A percentile compares a stretch with the other conserved stretches of the same genome.
Evolutionary conservation across 2,888 invertebrate species (phyloP).

Genomic region (Lithophane leautieri): DNA sequence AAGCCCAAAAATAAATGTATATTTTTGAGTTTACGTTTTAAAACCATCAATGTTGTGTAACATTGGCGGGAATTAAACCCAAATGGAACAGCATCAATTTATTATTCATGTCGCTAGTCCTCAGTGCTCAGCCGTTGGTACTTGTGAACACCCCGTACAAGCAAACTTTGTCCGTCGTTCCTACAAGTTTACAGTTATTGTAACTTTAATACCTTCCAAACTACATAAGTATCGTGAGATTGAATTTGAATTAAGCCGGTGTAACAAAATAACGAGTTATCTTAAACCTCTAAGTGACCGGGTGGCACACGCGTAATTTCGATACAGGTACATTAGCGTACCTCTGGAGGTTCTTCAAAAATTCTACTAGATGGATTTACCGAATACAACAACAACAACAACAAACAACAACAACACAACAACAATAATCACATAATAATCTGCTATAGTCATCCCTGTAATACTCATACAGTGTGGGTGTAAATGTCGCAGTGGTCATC

Average conservation of each 20-base stretch:
- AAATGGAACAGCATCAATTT: constrained; percentile 22
- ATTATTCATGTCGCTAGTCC: constrained; percentile 37
- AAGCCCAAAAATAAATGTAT: constrained; percentile 2
- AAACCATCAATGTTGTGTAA: background rate
- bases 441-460: background rate
- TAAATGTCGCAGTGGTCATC: constrained; percentile 2
- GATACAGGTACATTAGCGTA: too few species aligned
- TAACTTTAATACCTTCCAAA: background rate
- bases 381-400: too few species aligned
- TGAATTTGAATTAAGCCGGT: background rate
- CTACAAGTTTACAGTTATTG: constrained; percentile 17
- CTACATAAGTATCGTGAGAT: constrained; percentile 3
- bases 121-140: constrained; percentile 7
- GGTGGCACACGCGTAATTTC: too few species aligned
- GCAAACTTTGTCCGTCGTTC: background rate
- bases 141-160: constrained; percentile 9
- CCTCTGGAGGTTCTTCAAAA: too few species aligned
- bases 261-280: background rate
- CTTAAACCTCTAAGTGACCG: too few species aligned
- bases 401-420: too few species aligned
- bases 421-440: background rate
- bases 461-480: background rate
- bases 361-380: background rate
- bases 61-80: background rate
- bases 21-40: constrained; percentile 6